phyloP scores from a whole-genome alignment of 2,797 vertebrate genomes.

The Spea hammondii region DNA sequence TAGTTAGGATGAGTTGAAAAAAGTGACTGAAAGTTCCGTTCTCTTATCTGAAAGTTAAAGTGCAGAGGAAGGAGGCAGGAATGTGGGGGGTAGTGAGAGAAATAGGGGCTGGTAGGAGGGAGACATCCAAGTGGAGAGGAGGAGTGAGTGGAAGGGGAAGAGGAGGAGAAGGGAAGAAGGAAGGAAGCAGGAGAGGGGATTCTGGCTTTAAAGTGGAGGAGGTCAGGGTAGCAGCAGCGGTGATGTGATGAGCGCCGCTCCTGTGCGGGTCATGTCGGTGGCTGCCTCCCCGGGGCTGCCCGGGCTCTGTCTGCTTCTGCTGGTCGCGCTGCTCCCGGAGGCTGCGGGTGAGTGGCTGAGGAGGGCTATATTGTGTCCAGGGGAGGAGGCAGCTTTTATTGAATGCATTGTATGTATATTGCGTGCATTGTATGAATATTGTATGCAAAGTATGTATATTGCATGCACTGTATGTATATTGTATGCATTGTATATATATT shows the following conservation, averaged over 20 bases:
- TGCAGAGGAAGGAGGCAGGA: background rate
- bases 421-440: too few relatives aligned
- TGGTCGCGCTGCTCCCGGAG: constrained; percentile 10
- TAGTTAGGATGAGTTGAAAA: too few relatives aligned
- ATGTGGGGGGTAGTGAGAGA: constrained; percentile 7
- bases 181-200: constrained; percentile 14
- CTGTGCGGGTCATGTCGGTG: constrained; percentile 36
- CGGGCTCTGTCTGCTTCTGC: constrained; percentile 20
- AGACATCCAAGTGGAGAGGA: constrained; percentile 28
- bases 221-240: constrained; percentile 4
- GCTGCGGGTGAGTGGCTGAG: constrained; percentile 27
- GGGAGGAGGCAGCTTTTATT: background rate
- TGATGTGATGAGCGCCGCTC: constrained; percentile 35
- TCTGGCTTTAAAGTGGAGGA: background rate
- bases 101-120: constrained; percentile 7
- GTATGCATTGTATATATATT: too few relatives aligned
- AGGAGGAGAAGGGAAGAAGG: constrained; percentile 44
- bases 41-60: background rate
- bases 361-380: background rate
- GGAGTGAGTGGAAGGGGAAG: constrained; percentile 45
- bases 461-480: too few relatives aligned
- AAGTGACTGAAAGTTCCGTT: background rate
- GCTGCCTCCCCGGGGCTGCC: constrained; percentile 12
- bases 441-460: too few relatives aligned
- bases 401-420: background rate